Conservation (phyloP, 2,797 vertebrate species). For the Lutjanus campechanus region DNA sequence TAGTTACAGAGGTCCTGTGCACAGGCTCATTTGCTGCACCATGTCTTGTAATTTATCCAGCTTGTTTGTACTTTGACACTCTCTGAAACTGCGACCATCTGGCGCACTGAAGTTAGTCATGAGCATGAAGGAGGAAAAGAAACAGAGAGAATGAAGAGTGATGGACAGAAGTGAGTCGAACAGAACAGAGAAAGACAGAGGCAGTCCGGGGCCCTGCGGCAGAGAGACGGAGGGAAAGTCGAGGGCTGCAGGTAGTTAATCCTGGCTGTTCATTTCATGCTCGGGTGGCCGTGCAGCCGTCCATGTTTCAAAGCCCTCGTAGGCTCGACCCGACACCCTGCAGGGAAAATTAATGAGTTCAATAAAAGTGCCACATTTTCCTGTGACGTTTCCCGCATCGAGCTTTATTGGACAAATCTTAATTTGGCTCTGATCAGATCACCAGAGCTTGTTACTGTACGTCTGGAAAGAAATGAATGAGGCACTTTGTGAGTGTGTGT, state of each 20-base stretch:
- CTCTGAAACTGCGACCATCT: slow-evolving; percentile 14
- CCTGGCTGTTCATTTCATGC: slow-evolving; percentile 79
- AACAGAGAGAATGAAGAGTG: neutral
- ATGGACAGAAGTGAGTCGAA: slow-evolving; percentile 5
- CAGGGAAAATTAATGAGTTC: slow-evolving; percentile 84
- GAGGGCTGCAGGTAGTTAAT: slow-evolving; percentile 74
- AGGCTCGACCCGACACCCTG: slow-evolving; percentile 62
- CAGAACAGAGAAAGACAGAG: slow-evolving; percentile 1
- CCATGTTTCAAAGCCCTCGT: slow-evolving; percentile 52
- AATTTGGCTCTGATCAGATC: slow-evolving; percentile 74
- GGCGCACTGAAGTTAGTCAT: neutral
- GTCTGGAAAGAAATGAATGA: slow-evolving; percentile 47
- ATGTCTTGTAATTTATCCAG: neutral
- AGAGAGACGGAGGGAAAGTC: slow-evolving; percentile 2
- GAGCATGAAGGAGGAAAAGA: neutral
- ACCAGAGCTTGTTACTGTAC: slow-evolving; percentile 52
- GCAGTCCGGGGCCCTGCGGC: neutral
- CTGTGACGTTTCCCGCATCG: slow-evolving; percentile 62
- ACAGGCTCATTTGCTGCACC: neutral
- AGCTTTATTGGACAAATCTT: slow-evolving; percentile 70
- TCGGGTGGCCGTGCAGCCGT: slow-evolving; percentile 54
- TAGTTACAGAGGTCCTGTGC: neutral
- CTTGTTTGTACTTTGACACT: slow-evolving; percentile 5
- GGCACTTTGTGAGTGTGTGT: slow-evolving; percentile 27
- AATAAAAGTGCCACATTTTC: slow-evolving; percentile 81